Base-by-base conservation (phyloP, 2,113 vertebrate genomes). In the Pterophyllum scalare region DNA sequence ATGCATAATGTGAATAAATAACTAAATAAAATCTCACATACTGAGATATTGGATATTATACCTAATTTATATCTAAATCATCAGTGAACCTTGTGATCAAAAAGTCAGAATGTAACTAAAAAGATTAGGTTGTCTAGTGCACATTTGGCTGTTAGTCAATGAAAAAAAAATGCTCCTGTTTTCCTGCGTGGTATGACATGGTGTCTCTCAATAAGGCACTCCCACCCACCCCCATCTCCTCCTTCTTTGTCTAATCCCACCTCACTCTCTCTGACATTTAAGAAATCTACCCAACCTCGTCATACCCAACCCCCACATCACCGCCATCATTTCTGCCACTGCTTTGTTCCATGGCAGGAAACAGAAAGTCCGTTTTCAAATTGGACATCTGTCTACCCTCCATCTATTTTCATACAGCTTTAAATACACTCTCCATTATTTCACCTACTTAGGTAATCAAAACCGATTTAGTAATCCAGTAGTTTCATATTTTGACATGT, bases 251-350 rank as follows among this genome's bases (percentile, higher is more conserved):
- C 88, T 91, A 75, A 46, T 82, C 87, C 87, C 81, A 82, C 83
- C 67, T 83, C 75, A 72, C 49, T 82, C 72, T 75, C 58, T 46
- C 52, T 90, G 90, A 90, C 89, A 93, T 93, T 93, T 88, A 83
- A 85, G 64, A 72, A 81, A 40, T 80, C 67, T 82, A 22, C 78
- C 79, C 75, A 59, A 22, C 62, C 54, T 61, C 22, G 6, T n/a
- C 10, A 17, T 35, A 14, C 43, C 46, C 22, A 24, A 3, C 56
- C n/a, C 52, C 54, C 75, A n/a, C 61, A 40, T 56, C 28, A 5
- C 24, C 12, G 1, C 40, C 77, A 72, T 38, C 65, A n/a, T 52
- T 14, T 20, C 79, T 22, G 52, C 57, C 82, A 22, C 65, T 49
- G 64, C 80, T 88, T 80, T 90, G 80, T 89, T 89, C 82, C 75